Evolutionary conservation across 2,888 invertebrate genomes (phyloP).

Genomic region (Ommatoiulus sabulosus): DNA sequence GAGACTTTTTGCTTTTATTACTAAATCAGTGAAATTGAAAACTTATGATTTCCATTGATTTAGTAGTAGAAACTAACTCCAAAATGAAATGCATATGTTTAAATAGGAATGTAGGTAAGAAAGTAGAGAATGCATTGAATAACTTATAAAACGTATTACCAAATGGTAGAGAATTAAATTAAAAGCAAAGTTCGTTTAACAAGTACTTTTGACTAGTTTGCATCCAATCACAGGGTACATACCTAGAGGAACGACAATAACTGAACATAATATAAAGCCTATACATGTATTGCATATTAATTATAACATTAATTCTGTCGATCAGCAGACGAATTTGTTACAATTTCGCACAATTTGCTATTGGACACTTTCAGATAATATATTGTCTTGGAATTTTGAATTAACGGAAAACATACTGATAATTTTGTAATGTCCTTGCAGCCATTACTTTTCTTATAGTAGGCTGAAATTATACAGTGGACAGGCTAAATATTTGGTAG

Average conservation of each 20-base stretch:
- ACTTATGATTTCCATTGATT: too few relatives aligned
- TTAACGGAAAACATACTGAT: too few relatives aligned
- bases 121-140: background rate
- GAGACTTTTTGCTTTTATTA: too few relatives aligned
- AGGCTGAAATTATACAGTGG: too few relatives aligned
- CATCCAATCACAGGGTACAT: constrained; percentile 9
- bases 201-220: background rate
- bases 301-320: background rate
- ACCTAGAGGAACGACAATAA: background rate
- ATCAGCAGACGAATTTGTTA: background rate
- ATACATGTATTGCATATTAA: background rate
- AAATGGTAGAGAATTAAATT: background rate
- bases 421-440: too few relatives aligned
- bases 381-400: too few relatives aligned
- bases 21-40: too few relatives aligned
- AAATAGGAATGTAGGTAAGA: background rate
- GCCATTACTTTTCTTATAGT: too few relatives aligned
- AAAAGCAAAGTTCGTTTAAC: background rate
- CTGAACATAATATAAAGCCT: background rate
- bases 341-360: background rate
- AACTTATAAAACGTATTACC: constrained; percentile 1
- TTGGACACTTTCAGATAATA: too few relatives aligned
- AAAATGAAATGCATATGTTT: background rate
- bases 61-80: background rate
- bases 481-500: too few relatives aligned